phyloP scores from a whole-genome alignment of 2,888 invertebrate species.

The Thelaira solivaga region DNA sequence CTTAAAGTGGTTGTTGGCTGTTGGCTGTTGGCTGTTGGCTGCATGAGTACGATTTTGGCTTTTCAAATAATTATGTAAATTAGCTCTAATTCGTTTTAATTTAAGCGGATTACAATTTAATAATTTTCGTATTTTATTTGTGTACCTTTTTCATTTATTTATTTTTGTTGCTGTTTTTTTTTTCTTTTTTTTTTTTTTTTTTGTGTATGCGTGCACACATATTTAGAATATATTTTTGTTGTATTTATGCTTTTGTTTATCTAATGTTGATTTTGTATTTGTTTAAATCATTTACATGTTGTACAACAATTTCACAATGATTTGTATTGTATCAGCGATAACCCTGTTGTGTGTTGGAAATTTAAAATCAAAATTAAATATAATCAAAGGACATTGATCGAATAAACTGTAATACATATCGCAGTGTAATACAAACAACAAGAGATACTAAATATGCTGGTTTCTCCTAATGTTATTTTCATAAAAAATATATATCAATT shows the following conservation, averaged over 20 bases:
- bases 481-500: too few relatives aligned
- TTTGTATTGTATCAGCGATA: slow-evolving; percentile 48
- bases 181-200: too few relatives aligned
- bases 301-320: slow-evolving; percentile 62
- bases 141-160: slow-evolving; percentile 6
- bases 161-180: too few relatives aligned
- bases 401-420: too few relatives aligned
- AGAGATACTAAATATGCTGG: too few relatives aligned
- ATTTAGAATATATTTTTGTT: neutral
- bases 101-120: slow-evolving; percentile 75
- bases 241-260: slow-evolving; percentile 54
- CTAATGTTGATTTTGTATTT: slow-evolving; percentile 64
- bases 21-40: neutral
- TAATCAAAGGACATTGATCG: neutral
- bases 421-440: too few relatives aligned
- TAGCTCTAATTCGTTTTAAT: slow-evolving; percentile 73
- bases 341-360: slow-evolving; percentile 19
- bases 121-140: slow-evolving; percentile 62
- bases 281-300: slow-evolving; percentile 64
- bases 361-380: slow-evolving; percentile 26
- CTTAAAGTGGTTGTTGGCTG: neutral
- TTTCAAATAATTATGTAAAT: slow-evolving; percentile 73
- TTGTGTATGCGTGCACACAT: neutral
- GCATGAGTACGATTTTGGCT: slow-evolving; percentile 31
- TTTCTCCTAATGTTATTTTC: too few relatives aligned